phyloP scores from a whole-genome alignment of 2,797 vertebrate species.

The Nyctalus aviator region DNA sequence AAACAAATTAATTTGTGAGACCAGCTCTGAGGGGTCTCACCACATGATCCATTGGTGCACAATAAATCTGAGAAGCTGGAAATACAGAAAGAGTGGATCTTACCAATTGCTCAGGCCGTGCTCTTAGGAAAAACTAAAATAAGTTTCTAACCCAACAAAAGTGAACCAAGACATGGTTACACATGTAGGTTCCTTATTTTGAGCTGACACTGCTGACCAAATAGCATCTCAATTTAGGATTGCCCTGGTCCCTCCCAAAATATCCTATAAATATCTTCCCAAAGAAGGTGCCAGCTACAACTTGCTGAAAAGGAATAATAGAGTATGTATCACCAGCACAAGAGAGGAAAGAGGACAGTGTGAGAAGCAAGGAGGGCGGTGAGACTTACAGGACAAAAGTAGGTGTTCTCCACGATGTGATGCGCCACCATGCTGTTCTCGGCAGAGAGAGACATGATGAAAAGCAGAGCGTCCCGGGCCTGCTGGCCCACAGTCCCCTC shows the following conservation, averaged over 20 bases:
- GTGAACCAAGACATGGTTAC: not conserved
- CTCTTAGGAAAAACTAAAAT: constrained; percentile 45
- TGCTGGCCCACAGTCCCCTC: constrained; percentile 97
- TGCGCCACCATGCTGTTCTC: constrained; percentile 95
- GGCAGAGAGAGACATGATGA: constrained; percentile 97
- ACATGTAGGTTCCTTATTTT: not conserved
- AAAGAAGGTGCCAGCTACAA: not conserved
- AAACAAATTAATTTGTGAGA: constrained; percentile 65
- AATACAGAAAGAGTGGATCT: constrained; percentile 15
- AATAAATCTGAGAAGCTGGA: constrained; percentile 49
- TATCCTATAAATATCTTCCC: constrained; percentile 4
- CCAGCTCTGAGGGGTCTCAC: constrained; percentile 7
- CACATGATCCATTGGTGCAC: not conserved
- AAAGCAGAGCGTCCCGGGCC: constrained; percentile 96
- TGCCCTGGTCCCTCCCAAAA: not conserved
- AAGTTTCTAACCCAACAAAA: constrained; percentile 45
- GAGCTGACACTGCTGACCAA: not conserved
- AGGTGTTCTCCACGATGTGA: constrained; percentile 96
- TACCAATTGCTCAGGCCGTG: constrained; percentile 5
- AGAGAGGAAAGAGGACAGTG: not conserved
- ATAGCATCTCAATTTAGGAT: not conserved
- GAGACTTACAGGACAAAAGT: constrained; percentile 97
- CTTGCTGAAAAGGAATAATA: not conserved
- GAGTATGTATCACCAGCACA: not conserved
- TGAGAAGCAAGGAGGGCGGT: not conserved